Evolutionary conservation across 2,888 invertebrate genomes (phyloP).

Genomic region (Oxyscelio sp.): DNA sequence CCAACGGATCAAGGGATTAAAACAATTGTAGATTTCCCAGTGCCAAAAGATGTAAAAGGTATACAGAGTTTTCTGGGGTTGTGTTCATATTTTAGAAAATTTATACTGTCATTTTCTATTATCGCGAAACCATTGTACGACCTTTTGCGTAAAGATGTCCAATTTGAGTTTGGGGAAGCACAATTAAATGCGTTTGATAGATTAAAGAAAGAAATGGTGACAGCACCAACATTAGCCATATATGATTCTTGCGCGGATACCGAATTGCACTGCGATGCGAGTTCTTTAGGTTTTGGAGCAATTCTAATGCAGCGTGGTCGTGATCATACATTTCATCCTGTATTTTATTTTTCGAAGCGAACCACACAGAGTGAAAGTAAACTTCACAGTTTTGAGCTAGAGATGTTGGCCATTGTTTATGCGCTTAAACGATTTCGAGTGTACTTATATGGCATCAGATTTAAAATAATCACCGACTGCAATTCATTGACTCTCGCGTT

Average conservation of each 20-base stretch:
- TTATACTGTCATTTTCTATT: conserved; percentile 17
- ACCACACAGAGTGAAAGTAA: conserved; percentile 4
- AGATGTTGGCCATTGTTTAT: conserved; percentile 24
- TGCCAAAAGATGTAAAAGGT: not conserved
- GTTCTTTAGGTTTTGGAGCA: conserved; percentile 23
- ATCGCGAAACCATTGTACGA: conserved; percentile 29
- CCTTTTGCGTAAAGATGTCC: not conserved
- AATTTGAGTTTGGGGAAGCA: conserved; percentile 43
- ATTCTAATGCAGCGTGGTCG: conserved; percentile 11
- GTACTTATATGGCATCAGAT: not conserved
- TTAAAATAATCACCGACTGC: not conserved
- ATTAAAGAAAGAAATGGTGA: not conserved
- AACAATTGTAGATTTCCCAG: not conserved
- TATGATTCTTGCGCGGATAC: conserved; percentile 23
- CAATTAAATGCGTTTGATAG: not conserved
- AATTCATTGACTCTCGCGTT: conserved; percentile 2
- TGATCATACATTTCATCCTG: conserved; percentile 19
- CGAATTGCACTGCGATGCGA: conserved; percentile 37
- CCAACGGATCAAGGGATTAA: conserved; percentile 46
- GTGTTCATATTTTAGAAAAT: conserved; percentile 1
- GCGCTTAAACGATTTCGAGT: conserved; percentile 18
- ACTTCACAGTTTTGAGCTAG: conserved; percentile 33
- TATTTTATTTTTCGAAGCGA: conserved; percentile 40
- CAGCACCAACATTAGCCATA: not conserved
- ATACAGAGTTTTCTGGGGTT: not conserved